Conservation (phyloP, 2,888 invertebrate species). For the Drosophila maculinotata region DNA sequence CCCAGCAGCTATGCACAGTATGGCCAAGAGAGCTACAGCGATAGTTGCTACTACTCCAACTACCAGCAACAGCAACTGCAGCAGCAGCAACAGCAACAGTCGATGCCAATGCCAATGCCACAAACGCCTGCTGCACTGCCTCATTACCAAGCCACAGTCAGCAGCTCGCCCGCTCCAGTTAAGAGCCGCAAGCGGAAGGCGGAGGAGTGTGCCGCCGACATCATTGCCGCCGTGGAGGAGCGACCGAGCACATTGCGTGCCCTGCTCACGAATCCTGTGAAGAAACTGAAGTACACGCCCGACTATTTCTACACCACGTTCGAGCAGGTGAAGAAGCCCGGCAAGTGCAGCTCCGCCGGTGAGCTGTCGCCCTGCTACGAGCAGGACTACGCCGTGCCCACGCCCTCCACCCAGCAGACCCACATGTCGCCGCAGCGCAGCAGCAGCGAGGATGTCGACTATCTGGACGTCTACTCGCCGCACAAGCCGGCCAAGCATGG, state of each 20-base stretch:
- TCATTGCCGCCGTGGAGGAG: conserved; percentile 67
- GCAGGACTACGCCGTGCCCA: conserved; percentile 69
- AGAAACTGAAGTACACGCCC: conserved; percentile 83
- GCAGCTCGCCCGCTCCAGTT: conserved; percentile 29
- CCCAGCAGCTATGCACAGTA: conserved; percentile 65
- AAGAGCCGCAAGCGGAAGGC: conserved; percentile 67
- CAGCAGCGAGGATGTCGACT: conserved; percentile 78
- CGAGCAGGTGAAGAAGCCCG: conserved; percentile 66
- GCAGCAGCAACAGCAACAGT: conserved; percentile 5
- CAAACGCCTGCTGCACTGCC: conserved; percentile 30
- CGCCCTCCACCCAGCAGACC: conserved; percentile 70
- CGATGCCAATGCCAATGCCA: conserved; percentile 12
- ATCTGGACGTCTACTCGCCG: conserved; percentile 80
- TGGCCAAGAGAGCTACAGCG: conserved; percentile 51
- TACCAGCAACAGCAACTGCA: conserved; percentile 35
- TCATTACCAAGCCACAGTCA: conserved; percentile 16
- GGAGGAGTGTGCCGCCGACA: conserved; percentile 53
- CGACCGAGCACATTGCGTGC: conserved; percentile 86
- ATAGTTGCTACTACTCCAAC: conserved; percentile 61
- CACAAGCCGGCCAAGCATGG: conserved; percentile 72
- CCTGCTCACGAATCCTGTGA: conserved; percentile 86
- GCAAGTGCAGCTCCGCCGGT: conserved; percentile 56
- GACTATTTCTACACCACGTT: conserved; percentile 82
- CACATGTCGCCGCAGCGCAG: conserved; percentile 81
- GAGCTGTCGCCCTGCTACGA: conserved; percentile 74